Evolutionary conservation across 2,797 vertebrate genomes (phyloP), one percentile per base, ranked within the genome.

Genomic region (Heteromormyrus szaboi): DNA sequence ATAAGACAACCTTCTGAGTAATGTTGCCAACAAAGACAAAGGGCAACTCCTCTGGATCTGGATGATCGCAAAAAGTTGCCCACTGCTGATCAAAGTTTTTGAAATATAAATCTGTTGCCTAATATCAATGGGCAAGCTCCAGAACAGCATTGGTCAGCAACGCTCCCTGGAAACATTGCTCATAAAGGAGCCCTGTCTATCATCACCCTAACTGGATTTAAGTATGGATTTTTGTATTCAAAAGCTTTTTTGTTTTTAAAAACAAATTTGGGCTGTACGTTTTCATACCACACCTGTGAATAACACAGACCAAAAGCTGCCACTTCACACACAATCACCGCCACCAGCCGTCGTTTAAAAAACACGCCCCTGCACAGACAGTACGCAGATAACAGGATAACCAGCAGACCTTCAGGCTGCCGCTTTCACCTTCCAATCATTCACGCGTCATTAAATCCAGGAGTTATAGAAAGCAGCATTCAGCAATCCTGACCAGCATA

Each of bases 191-290:
- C 29, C 12, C 29, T 37, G 65, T 37, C 12, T 17, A 72, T 72
- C 29, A 33, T 8, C 37, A 83, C 6, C 44, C 79, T 83, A 48
- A 83, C 5, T 81, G 19, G 48, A 44, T 9, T 83, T 25, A 91
- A 92, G 90, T 83, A 92, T 90, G 90, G 22, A 0, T 79, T 92
- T 93, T 91, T 91, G 92, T 94, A 94, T 93, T 92, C 90, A 93
- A 88, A 56, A 33, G 89, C 76, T 48, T 86, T 87, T 9, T 12
- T 4, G 19, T 17, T 85, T 12, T 85, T 12, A 37, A 37, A 37
- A 37, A 37, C 37, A 37, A 37, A 37, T 37, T 37, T 37, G 37
- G 84, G n/a, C 87, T 22, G 12, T 90, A 91, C 91, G 91, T 90
- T 85, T 86, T 86, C 56, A 89, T 88, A 56, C 85, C 87, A 90